Evolutionary conservation across 2,888 invertebrate species (phyloP), one percentile per base, ranked within the genome.

Genomic region (Deilephila porcellus): DNA sequence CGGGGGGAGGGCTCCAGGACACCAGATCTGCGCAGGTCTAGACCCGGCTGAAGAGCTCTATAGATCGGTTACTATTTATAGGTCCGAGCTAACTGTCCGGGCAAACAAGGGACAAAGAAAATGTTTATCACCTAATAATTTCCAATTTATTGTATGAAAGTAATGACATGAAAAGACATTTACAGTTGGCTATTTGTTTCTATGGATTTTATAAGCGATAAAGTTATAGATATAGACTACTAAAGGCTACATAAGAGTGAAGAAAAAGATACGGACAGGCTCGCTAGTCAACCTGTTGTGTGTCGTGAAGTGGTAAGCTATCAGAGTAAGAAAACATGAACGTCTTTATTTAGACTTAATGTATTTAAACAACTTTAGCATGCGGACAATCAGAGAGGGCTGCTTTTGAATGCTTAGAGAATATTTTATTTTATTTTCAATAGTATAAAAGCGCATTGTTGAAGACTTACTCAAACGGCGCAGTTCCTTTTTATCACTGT

Each of bases 91-190:
- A 14, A 34, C 32, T 7, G 3, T 45, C 11, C 11, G 11, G 8
- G 11, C 11, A n/a, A n/a, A n/a, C n/a, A n/a, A 11, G 1, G 11
- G 8, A 11, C 3, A 11, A 11, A 0, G 1, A 8, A 17, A 7
- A 8, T 0, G 32, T 19, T n/a, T n/a, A 20, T 19, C 2, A 32
- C 4, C 2, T 32, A 2, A 3, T 32, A 32, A 32, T 32, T 32
- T 32, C 4, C 32, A 6, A 29, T 17, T 25, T 53, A 19, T 76
- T 76, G 77, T 77, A 72, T 70, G 73, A 74, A 72, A 77, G 76
- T 11, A 52, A 3, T 52, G 52, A 52, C 52, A 52, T 11, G 2
- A 52, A 52, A 52, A 11, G 6, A 2, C 6, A 4, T 11, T 2
- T 1, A 7, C 6, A 52, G 52, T 52, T 52, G 2, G 32, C 32